Percentiles rank a stretch among this genome's conserved stretches.
phyloP scores from a whole-genome alignment of 1,140 invertebrate species.

The Polypedilum pembai region DNA sequence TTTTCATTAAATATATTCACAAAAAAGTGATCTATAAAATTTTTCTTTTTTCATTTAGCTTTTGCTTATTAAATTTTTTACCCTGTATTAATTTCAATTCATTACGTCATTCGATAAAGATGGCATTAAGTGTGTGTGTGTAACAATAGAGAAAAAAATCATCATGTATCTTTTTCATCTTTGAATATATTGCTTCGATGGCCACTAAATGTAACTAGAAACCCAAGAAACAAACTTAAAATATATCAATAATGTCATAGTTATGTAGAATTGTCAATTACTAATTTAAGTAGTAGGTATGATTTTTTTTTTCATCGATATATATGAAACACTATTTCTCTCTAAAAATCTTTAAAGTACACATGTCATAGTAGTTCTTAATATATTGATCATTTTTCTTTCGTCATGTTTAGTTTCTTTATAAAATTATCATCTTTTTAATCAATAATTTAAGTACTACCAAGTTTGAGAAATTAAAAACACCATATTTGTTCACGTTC shows the following conservation, averaged over 20 bases:
- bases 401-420: too few species aligned
- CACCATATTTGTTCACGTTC: background rate
- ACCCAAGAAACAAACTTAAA: background rate
- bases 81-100: constrained; percentile 15
- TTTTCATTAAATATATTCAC: constrained; percentile 20
- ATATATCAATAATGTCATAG: background rate
- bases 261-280: too few species aligned
- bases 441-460: background rate
- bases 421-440: background rate
- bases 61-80: constrained; percentile 18
- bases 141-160: background rate
- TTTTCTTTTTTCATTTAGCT: background rate
- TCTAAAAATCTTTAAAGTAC: background rate
- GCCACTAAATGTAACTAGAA: constrained; percentile 8
- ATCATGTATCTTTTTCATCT: background rate
- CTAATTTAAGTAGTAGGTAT: too few species aligned
- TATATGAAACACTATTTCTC: background rate
- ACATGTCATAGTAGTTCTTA: too few species aligned
- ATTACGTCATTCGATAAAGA: constrained; percentile 26
- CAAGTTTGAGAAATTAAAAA: background rate
- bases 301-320: too few species aligned
- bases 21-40: constrained; percentile 21
- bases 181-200: constrained; percentile 25
- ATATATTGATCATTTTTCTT: too few species aligned
- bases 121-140: background rate